Percentiles rank a stretch among this genome's conserved stretches.
Conservation (phyloP, 2,113 vertebrate species). For the Caretta caretta region DNA sequence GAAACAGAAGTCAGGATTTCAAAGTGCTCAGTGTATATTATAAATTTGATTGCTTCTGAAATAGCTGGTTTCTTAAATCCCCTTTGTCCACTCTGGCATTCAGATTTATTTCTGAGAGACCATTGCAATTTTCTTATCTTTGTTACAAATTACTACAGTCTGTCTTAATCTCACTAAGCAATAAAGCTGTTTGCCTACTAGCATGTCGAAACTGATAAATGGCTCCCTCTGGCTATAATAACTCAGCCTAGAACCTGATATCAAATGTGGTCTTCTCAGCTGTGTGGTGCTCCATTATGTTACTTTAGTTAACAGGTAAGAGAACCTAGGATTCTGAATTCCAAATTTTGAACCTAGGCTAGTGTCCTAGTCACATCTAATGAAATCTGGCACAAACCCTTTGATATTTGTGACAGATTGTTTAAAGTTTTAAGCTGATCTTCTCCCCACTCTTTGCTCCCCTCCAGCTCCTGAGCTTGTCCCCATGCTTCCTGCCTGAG, state of each 20-base stretch:
- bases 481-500: neutral
- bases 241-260: conserved; percentile 63
- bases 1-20: conserved; percentile 28
- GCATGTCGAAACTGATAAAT: conserved; percentile 76
- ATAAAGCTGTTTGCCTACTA: conserved; percentile 78
- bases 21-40: conserved; percentile 42
- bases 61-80: conserved; percentile 71
- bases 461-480: neutral
- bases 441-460: neutral
- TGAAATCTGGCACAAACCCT: neutral
- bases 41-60: conserved; percentile 72
- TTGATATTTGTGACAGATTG: neutral
- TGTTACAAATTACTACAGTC: conserved; percentile 79
- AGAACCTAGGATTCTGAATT: neutral
- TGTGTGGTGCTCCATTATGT: neutral
- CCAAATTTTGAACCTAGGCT: neutral
- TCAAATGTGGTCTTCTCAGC: neutral
- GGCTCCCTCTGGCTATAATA: conserved; percentile 73
- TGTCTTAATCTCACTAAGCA: conserved; percentile 77
- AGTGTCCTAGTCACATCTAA: neutral
- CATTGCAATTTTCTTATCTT: conserved; percentile 78
- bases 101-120: conserved; percentile 78
- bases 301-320: neutral
- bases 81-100: conserved; percentile 77
- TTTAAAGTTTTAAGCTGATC: neutral